Conservation (phyloP, 2,888 invertebrate genomes). For the Tinea pellionella region DNA sequence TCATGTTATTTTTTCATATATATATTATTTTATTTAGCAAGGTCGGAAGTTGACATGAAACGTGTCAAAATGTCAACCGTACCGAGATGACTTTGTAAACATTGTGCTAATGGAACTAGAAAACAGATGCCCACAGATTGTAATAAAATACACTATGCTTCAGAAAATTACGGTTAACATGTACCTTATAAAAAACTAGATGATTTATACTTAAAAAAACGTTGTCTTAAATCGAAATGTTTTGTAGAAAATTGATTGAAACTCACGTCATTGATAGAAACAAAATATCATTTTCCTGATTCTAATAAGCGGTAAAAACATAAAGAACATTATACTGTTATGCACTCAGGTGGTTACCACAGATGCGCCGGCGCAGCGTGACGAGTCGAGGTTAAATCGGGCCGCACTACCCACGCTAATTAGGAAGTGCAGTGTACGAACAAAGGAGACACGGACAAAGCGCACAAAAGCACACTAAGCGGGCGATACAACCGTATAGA, state of each 20-base stretch:
- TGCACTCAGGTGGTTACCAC: conserved; percentile 3
- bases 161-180: neutral
- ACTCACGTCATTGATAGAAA: neutral
- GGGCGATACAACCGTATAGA: neutral
- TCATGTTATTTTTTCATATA: neutral
- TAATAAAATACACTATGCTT: neutral
- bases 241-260: too few relatives aligned
- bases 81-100: neutral
- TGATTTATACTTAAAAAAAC: too few relatives aligned
- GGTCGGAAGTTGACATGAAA: neutral
- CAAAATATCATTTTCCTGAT: neutral
- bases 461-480: neutral
- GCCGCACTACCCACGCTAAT: conserved; percentile 44
- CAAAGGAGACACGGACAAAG: conserved; percentile 22
- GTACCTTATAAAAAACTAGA: too few relatives aligned
- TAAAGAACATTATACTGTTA: conserved; percentile 3
- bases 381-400: conserved; percentile 54
- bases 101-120: conserved; percentile 2
- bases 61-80: neutral
- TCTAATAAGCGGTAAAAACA: neutral
- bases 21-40: neutral
- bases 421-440: conserved; percentile 50
- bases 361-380: conserved; percentile 25
- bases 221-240: too few relatives aligned
- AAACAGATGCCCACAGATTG: neutral